Evolutionary conservation across 2,797 vertebrate genomes (phyloP).

Genomic region (Lutjanus argentimaculatus): DNA sequence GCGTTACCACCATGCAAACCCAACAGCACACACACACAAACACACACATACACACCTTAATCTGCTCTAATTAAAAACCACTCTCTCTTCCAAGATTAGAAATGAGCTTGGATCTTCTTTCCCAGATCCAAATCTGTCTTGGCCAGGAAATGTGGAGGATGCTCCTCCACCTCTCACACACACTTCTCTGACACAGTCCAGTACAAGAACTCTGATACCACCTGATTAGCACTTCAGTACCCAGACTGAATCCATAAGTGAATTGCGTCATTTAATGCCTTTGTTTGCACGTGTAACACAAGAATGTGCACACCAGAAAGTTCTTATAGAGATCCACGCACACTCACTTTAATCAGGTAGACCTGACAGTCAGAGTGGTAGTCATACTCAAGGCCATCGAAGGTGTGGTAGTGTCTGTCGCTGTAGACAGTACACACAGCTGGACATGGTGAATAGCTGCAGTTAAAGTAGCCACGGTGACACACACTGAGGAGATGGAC

Average conservation of each 20-base stretch:
- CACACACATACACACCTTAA: slow-evolving; percentile 66
- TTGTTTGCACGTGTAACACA: not conserved
- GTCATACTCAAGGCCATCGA: slow-evolving; percentile 97
- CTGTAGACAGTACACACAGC: slow-evolving; percentile 96
- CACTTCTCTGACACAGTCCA: slow-evolving; percentile 17
- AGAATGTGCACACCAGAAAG: not conserved
- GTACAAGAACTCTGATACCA: slow-evolving; percentile 5
- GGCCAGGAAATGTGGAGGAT: slow-evolving; percentile 48
- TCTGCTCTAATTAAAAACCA: slow-evolving; percentile 91
- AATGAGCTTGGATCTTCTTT: slow-evolving; percentile 80
- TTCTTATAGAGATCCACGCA: slow-evolving; percentile 11
- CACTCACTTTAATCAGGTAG: slow-evolving; percentile 93
- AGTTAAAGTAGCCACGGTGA: slow-evolving; percentile 95
- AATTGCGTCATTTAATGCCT: not conserved
- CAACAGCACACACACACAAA: slow-evolving; percentile 58
- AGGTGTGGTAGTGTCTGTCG: slow-evolving; percentile 96
- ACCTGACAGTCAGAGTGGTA: slow-evolving; percentile 97
- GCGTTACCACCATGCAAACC: slow-evolving; percentile 70
- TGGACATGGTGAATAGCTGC: slow-evolving; percentile 95
- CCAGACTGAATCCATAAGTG: slow-evolving; percentile 18
- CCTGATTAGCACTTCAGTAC: slow-evolving; percentile 7
- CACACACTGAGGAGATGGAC: slow-evolving; percentile 88
- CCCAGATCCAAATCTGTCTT: slow-evolving; percentile 75
- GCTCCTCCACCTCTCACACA: slow-evolving; percentile 32
- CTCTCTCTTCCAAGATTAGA: slow-evolving; percentile 85